Percentiles rank a stretch among this genome's conserved stretches.
Evolutionary conservation across 2,888 invertebrate genomes (phyloP).

Genomic region (Hirtodrosophila duncani): DNA sequence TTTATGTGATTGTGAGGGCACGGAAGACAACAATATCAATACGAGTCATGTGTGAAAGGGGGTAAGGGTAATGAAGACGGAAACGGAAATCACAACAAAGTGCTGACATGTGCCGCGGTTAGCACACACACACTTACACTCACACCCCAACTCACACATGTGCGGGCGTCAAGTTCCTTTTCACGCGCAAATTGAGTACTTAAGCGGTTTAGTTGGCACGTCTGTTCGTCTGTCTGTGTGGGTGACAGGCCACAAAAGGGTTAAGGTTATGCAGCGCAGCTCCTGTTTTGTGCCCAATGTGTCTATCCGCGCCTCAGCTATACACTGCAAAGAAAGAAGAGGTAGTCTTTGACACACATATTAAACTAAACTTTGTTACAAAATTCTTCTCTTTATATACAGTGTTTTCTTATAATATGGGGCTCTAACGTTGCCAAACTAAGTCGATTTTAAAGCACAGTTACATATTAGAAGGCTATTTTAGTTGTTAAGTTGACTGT

Average conservation of each 20-base stretch:
- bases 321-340: too few species aligned
- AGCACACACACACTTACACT: slow-evolving; percentile 11
- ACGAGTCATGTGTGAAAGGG: slow-evolving; percentile 24
- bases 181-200: slow-evolving; percentile 73
- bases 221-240: slow-evolving; percentile 14
- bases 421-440: too few species aligned
- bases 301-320: slow-evolving; percentile 5
- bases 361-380: too few species aligned
- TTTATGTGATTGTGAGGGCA: slow-evolving; percentile 40
- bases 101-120: slow-evolving; percentile 73
- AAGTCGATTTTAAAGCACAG: too few species aligned
- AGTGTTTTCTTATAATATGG: too few species aligned
- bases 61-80: slow-evolving; percentile 43
- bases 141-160: slow-evolving; percentile 6
- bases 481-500: too few species aligned
- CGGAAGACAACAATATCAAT: slow-evolving; percentile 63
- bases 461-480: too few species aligned
- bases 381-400: too few species aligned
- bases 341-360: too few species aligned
- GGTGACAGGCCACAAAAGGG: slow-evolving; percentile 29
- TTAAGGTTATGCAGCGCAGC: slow-evolving; percentile 31
- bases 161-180: slow-evolving; percentile 67
- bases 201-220: slow-evolving; percentile 72
- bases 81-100: slow-evolving; percentile 76
- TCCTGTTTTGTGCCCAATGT: slow-evolving; percentile 26